Evolutionary conservation across 2,888 invertebrate genomes (phyloP), one percentile per base, ranked within the genome.

Genomic region (Junonia oenone): DNA sequence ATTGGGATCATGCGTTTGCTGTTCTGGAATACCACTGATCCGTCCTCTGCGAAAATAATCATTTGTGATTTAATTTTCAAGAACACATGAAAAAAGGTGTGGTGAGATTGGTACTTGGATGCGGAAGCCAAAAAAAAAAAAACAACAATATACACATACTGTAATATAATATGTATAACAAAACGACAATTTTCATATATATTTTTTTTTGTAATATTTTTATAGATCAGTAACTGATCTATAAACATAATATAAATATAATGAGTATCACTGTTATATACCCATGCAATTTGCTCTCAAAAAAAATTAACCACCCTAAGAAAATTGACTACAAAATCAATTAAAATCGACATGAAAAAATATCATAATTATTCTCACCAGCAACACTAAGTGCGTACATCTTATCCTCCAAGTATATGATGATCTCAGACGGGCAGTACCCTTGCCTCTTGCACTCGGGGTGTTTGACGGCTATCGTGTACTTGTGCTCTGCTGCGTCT

Each of bases 361-460:
- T 22, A n/a, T 43, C 8, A 19, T 11, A 17, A 6, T 1, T n/a
- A n/a, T 43, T 33, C 68, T 68, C 56, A 88, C 89, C 88, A 58
- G 76, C 78, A n/a, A 81, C 73, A 54, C 75, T 63, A 0, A 85
- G 70, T 0, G 89, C 87, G 68, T 95, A 96, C 53, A 93, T 91
- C 71, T 94, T 93, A 15, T 94, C 93, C 63, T 95, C 94, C 46
- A 96, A 80, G 67, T 93, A 95, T 38, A 96, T 76, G 59, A 92
- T 83, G 56, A 96, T 54, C 78, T 87, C 69, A 68, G 90, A 64
- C 56, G 84, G 76, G 62, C 83, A 90, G 63, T 75, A 73, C 2
- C 69, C 69, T 3, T 64, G 64, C 6, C 76, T 63, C 57, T 63
- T 65, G 64, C 73, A 81, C 54, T 58, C 81, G 68, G 83, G 94